phyloP scores from a whole-genome alignment of 1,140 invertebrate species.

The Dolichoris vasculosae region DNA sequence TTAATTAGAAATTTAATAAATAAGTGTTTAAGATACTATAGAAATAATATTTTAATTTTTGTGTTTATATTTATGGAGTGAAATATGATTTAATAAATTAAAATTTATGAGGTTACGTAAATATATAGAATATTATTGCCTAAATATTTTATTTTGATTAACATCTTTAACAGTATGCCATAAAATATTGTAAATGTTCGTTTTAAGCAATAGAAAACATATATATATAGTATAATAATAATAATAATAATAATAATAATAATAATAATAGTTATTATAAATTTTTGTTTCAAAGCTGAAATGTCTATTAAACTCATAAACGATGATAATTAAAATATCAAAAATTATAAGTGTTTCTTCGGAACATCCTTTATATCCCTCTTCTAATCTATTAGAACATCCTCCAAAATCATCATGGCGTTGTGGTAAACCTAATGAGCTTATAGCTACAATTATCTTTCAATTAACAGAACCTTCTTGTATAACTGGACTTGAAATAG shows the following conservation, averaged over 20 bases:
- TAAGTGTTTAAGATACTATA: background rate
- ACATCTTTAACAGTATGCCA: no score
- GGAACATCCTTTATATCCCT: constrained; percentile 67
- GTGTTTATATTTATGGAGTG: background rate
- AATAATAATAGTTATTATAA: no score
- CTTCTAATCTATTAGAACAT: constrained; percentile 65
- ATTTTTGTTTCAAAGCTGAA: background rate
- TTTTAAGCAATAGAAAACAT: background rate
- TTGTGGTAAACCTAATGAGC: constrained; percentile 69
- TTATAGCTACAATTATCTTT: constrained; percentile 66
- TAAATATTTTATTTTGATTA: no score
- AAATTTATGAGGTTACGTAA: no score
- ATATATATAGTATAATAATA: background rate
- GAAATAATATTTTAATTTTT: background rate
- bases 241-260: no score
- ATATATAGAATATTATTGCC: no score
- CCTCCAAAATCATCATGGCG: constrained; percentile 64
- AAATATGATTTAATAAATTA: background rate
- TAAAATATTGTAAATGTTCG: no score
- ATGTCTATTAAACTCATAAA: constrained; percentile 4
- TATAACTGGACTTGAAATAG: constrained; percentile 70
- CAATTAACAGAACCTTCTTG: constrained; percentile 63
- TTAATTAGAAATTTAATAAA: background rate
- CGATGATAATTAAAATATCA: constrained; percentile 69
- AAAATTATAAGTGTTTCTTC: constrained; percentile 69